Evolutionary conservation across 2,888 invertebrate species (phyloP), one percentile per base, ranked within the genome.

Genomic region (Caenorhabditis sinica): DNA sequence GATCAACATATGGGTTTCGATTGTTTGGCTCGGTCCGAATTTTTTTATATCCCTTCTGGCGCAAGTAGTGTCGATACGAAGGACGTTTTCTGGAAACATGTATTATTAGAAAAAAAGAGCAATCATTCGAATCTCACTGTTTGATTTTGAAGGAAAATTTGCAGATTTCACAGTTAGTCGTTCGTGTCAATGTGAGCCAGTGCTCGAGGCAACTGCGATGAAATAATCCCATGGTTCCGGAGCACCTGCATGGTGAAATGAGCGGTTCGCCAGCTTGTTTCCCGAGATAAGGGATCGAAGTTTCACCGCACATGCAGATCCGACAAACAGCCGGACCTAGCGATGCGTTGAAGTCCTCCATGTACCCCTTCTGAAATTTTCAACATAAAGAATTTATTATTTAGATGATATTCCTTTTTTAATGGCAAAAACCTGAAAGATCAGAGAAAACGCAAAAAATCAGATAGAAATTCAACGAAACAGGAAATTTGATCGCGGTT

Each of bases 121-220:
- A 4, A 28, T 33, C 33, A 20, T 15, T 1, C 11, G 8, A 60
- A 9, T 11, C 83, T 53, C 20, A 95, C 40, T 95, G 94, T 88
- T 94, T 94, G 0, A 95, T 95, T n/a, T 94, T 93, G 90, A 95
- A 96, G 68, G 94, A 93, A 63, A 95, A 95, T 25, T 95, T 95
- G 93, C 96, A 96, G 25, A 96, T 94, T 92, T 96, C 96, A 92
- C 96, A 96, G 82, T 95, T 95, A 40, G 95, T 95, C 1, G 95
- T 95, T 92, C 95, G 95, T 1, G 95, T 95, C 3, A 94, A 92
- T 25, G 94, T 94, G 51, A 96, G 93, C 96, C 96, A 96, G 71
- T 94, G 94, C 93, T 96, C 96, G 88, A 96, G 93, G 92, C 96
- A 96, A 80, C 95, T 94, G 2, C 95, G 94, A 93, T 96, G 96